Evolutionary conservation across 2,113 vertebrate species (phyloP).

Genomic region (Malurus cyaneus): DNA sequence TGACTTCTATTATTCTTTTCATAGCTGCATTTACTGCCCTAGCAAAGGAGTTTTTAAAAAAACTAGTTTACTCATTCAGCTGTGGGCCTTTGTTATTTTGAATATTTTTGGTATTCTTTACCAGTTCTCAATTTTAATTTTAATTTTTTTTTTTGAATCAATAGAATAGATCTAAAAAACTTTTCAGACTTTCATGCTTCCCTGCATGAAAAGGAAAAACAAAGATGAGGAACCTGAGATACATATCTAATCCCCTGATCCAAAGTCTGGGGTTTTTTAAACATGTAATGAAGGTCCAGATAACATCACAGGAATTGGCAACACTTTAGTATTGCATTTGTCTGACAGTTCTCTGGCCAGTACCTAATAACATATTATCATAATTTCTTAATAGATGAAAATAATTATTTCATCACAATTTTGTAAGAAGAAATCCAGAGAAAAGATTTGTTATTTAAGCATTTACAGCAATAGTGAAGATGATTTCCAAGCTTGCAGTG

Average conservation of each 20-base stretch:
- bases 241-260: conserved; percentile 35
- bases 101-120: background rate
- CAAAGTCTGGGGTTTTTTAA: conserved; percentile 25
- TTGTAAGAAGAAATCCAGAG: background rate
- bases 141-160: background rate
- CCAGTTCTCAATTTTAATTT: background rate
- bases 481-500: background rate
- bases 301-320: conserved; percentile 43
- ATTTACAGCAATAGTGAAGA: background rate
- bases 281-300: conserved; percentile 26
- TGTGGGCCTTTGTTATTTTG: background rate
- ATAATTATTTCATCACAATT: conserved; percentile 25
- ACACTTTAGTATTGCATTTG: conserved; percentile 10
- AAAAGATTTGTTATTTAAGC: background rate
- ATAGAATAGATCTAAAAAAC: background rate
- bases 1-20: background rate
- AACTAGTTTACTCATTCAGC: background rate
- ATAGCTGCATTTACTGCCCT: background rate
- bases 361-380: conserved; percentile 16
- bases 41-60: background rate
- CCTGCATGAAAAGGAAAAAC: conserved; percentile 28
- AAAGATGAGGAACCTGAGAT: conserved; percentile 37
- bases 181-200: conserved; percentile 2
- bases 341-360: conserved; percentile 24
- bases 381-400: conserved; percentile 32